Evolutionary conservation across 2,113 vertebrate genomes (phyloP).

Genomic region (Arenaria interpres): DNA sequence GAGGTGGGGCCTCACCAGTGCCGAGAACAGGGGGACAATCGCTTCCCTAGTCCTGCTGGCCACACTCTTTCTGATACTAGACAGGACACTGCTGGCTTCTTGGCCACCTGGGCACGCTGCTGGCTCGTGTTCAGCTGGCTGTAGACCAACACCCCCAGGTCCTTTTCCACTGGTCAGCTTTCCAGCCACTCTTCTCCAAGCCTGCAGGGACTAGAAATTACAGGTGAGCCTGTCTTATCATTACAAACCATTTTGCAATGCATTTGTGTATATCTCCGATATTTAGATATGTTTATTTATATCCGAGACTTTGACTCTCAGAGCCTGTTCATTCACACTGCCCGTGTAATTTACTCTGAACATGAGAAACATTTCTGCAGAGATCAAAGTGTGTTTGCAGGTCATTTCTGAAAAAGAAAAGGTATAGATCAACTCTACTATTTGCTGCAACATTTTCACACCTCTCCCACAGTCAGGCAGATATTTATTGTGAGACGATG

Average conservation of each 20-base stretch:
- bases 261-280: not conserved
- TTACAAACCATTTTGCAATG: not conserved
- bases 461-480: not conserved
- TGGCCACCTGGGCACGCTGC: not conserved
- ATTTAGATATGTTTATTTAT: not conserved
- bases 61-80: not conserved
- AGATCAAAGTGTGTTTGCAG: not conserved
- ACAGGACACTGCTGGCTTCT: not conserved
- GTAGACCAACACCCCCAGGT: not conserved
- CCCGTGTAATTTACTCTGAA: not conserved
- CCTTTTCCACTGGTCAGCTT: not conserved
- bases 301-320: not conserved
- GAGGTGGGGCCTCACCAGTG: not conserved
- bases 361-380: not conserved
- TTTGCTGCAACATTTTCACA: not conserved
- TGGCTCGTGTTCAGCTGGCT: not conserved
- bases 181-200: not conserved
- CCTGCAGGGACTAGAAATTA: not conserved
- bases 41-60: not conserved
- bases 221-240: not conserved
- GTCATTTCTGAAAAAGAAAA: not conserved
- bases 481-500: not conserved
- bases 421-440: not conserved
- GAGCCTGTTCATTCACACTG: not conserved
- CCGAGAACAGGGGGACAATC: not conserved